Evolutionary conservation across 2,113 vertebrate species (phyloP), one percentile per base, ranked within the genome.

Genomic region (Rhinopithecus roxellana): DNA sequence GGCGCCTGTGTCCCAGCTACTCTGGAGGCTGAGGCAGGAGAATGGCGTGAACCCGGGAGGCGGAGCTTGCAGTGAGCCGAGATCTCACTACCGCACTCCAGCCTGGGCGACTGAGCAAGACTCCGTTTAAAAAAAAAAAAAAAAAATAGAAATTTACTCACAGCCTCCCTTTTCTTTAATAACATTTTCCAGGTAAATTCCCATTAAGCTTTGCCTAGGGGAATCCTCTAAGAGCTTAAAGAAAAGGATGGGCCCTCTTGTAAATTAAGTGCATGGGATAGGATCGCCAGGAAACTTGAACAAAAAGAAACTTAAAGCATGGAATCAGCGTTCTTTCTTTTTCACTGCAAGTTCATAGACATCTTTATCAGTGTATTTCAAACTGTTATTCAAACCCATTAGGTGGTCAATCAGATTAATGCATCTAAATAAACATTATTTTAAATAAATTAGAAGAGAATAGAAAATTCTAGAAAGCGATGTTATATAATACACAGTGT

Each of bases 101-200:
- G 48, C 48, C 48, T 50, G 13, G 48, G 48, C 48, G 3, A 50
- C 48, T 50, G 48, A 50, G 48, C 3, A 50, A 50, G 48, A 50
- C 13, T 50, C 48, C 0, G 48, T 50, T 14, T 4, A 4, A 50
- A 50, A 50, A 48, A 50, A 50, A 50, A 48, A 45, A 45, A 48
- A 48, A 48, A 48, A 25, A 92, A 78, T 50, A 64, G 30, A 22
- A 92, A 82, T 67, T 84, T 72, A 78, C 74, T 94, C 10, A n/a
- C 22, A 78, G 43, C 1, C 17, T 52, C 20, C 14, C 13, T 78
- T 35, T 38, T 95, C 57, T 72, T 81, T 96, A 75, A 95, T 81
- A 91, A 94, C 40, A 95, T 93, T 97, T 94, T 92, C 97, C 77
- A 91, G 67, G 64, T 79, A 96, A 97, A 96, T 97, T 82, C 23